These are phyloP conservation scores for Drosophila nasuta DNA, from an alignment of 1,140 invertebrate genomes.

Conservation along the genomic window DNA sequence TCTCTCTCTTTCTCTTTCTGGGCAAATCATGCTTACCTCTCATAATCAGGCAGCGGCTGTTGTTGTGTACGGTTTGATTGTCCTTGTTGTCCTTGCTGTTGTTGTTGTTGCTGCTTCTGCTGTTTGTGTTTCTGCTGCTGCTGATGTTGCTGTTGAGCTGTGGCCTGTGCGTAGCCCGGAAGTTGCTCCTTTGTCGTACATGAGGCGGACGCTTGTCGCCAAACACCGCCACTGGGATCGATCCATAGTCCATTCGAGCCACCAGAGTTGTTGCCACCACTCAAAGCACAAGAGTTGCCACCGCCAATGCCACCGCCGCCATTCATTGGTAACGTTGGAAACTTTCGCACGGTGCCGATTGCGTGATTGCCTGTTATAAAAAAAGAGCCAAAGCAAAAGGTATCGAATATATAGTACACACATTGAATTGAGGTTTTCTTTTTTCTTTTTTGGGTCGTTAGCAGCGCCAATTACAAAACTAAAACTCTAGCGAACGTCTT, in stretches of 20 bases:
- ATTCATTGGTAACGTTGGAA: constrained; percentile 84
- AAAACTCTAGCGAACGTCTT: constrained; percentile 24
- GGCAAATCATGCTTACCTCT: constrained; percentile 73
- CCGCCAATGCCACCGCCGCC: constrained; percentile 53
- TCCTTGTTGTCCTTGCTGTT: constrained; percentile 51
- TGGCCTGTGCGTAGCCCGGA: constrained; percentile 84
- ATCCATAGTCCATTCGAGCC: constrained; percentile 80
- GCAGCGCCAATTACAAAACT: constrained; percentile 45
- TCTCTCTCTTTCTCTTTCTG: background rate
- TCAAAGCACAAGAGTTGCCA: constrained; percentile 20
- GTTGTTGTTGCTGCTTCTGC: constrained; percentile 40
- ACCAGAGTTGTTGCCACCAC: constrained; percentile 65
- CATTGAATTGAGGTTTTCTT: constrained; percentile 3
- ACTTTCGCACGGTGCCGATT: constrained; percentile 85
- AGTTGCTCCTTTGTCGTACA: constrained; percentile 83
- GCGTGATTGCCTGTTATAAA: constrained; percentile 85
- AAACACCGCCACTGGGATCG: constrained; percentile 82
- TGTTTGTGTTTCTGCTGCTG: constrained; percentile 49
- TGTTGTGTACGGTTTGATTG: constrained; percentile 56
- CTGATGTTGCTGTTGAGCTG: constrained; percentile 68
- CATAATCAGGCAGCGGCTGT: constrained; percentile 82
- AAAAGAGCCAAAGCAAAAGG: constrained; percentile 21
- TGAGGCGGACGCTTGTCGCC: constrained; percentile 48
- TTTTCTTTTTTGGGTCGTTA: constrained; percentile 37
- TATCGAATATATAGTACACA: constrained; percentile 34